Evolutionary conservation across 2,113 vertebrate species (phyloP), one percentile per base, ranked within the genome.

Genomic region (Heterotis niloticus): DNA sequence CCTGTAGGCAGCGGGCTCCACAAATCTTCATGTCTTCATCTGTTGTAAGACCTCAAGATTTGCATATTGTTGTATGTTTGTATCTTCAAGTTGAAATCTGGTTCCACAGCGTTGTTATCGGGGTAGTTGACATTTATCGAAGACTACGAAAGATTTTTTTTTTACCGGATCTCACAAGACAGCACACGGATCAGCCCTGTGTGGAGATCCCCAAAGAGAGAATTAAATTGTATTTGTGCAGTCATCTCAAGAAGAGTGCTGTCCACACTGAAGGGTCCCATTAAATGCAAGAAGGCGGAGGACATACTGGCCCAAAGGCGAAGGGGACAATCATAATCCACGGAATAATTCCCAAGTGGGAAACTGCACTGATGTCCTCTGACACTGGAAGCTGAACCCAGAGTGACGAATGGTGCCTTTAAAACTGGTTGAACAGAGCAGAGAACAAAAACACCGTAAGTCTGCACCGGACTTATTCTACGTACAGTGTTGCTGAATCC

Each of bases 321-420:
- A 79, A 77, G 79, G 69, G 77, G 64, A 28, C 12, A 5, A 18
- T 10, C 72, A 24, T 14, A 17, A 5, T 26, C 72, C 18, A 24
- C 16, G 5, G 18, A 60, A 7, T 44, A 44, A 64, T 18, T 18
- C 24, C 24, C 17, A 24, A 52, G 14, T 18, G 78, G n/a, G 75
- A 54, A 80, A 16, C 16, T 64, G 64, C 64, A 81, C 65, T 82
- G 81, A 71, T 81, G 67, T 81, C 82, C 34, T 44, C 7, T 75
- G 56, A 52, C 77, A 71, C 75, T 44, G 34, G 34, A 7, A 44
- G 79, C 80, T 79, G 26, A 75, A 79, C 20, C 54, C 76, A 64
- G 64, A 28, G 72, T n/a, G 77, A 71, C 56, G 28, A 70, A 62
- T 11, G 54, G 16, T 54, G 67, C 67, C 72, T 59, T 80, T 76